Conservation (phyloP, 2,888 invertebrate genomes). For the Drosophila mayaguana region DNA sequence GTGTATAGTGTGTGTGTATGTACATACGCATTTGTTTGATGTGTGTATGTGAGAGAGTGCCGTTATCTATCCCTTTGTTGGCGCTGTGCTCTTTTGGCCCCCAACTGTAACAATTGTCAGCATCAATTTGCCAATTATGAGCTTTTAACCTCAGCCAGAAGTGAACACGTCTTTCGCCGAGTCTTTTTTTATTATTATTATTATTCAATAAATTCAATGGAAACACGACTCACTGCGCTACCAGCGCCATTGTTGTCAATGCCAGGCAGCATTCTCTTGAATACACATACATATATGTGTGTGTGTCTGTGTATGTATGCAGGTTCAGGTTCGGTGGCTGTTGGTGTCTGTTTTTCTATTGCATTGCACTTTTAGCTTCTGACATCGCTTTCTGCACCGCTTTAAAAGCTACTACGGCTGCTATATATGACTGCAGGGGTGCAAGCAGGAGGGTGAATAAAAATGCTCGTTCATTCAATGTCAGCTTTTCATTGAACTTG, state of each 20-base stretch:
- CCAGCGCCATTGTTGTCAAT: conserved; percentile 28
- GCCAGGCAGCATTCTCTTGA: conserved; percentile 12
- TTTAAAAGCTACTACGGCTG: conserved; percentile 44
- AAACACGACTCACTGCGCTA: conserved; percentile 11
- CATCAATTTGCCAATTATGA: conserved; percentile 70
- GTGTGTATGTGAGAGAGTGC: conserved; percentile 41
- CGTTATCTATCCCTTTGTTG: conserved; percentile 60
- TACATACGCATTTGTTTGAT: conserved; percentile 9
- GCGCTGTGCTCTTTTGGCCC: conserved; percentile 33
- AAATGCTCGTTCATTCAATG: conserved; percentile 56
- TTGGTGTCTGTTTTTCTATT: conserved; percentile 43
- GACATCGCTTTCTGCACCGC: conserved; percentile 62
- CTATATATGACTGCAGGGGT: background rate
- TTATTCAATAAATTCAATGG: conserved; percentile 43
- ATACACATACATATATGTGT: too few species aligned
- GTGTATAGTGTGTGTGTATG: conserved; percentile 11
- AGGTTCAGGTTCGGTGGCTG: conserved; percentile 26
- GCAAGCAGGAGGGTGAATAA: conserved; percentile 1
- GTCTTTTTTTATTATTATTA: conserved; percentile 15
- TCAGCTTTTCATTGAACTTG: conserved; percentile 75
- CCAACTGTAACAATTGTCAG: conserved; percentile 37
- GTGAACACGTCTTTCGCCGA: background rate
- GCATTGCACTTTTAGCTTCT: conserved; percentile 71
- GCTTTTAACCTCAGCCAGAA: conserved; percentile 48
- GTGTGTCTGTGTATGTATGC: background rate